These are phyloP conservation scores for Epinephelus coioides DNA, from an alignment of 2,797 vertebrate genomes.

Conservation along the genomic window DNA sequence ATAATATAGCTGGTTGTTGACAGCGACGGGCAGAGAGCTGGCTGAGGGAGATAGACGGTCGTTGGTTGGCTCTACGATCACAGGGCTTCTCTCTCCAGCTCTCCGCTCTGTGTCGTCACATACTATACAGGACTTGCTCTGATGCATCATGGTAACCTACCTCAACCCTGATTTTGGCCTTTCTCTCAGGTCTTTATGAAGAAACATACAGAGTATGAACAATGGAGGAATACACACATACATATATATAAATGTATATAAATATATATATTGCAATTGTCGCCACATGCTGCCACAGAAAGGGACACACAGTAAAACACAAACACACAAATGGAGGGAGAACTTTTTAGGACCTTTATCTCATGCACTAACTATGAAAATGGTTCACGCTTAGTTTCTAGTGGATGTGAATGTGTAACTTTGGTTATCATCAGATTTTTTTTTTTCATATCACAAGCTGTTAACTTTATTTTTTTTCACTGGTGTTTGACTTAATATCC, in stretches of 20 bases:
- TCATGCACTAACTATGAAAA: constrained; percentile 67
- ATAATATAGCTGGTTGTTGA: constrained; percentile 37
- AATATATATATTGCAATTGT: constrained; percentile 48
- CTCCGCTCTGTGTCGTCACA: constrained; percentile 46
- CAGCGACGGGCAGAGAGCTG: constrained; percentile 36
- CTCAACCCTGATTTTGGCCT: constrained; percentile 81
- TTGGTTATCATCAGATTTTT: constrained; percentile 25
- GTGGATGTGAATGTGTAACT: constrained; percentile 53
- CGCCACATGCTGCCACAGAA: constrained; percentile 35
- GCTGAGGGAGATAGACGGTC: constrained; percentile 39
- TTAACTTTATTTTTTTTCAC: constrained; percentile 38
- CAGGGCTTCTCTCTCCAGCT: constrained; percentile 29
- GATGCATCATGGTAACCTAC: constrained; percentile 84
- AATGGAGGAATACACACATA: constrained; percentile 38
- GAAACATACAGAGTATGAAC: constrained; percentile 64
- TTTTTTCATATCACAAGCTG: constrained; percentile 27
- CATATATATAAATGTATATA: constrained; percentile 34
- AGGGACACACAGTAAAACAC: constrained; percentile 34
- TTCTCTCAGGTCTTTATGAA: constrained; percentile 79
- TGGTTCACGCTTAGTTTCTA: constrained; percentile 48
- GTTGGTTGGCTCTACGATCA: constrained; percentile 21
- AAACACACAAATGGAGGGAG: constrained; percentile 54
- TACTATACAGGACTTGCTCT: constrained; percentile 54
- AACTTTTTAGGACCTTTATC: constrained; percentile 60
- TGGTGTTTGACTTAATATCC: constrained; percentile 50